Percentiles rank a stretch among this genome's conserved stretches.
phyloP scores from a whole-genome alignment of 2,797 vertebrate genomes.

The Cyclopterus lumpus region DNA sequence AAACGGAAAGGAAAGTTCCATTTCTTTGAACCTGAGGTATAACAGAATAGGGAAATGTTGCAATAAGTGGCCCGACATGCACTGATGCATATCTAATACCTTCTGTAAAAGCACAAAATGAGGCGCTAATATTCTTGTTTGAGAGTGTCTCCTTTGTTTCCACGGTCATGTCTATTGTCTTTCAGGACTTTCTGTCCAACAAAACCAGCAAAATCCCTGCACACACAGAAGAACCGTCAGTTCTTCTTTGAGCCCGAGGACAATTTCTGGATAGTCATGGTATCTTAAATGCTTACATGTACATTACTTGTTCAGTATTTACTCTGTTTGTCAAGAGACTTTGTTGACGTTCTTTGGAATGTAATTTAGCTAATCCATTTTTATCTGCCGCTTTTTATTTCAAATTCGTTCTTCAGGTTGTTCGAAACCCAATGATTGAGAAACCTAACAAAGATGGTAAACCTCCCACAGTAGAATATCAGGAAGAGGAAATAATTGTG shows the following conservation, averaged over 20 bases:
- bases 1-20: fast-evolving
- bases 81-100: slow-evolving; percentile 3
- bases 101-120: not conserved
- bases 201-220: slow-evolving; percentile 97
- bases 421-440: slow-evolving; percentile 95
- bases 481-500: slow-evolving; percentile 97
- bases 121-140: not conserved
- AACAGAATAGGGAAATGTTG: slow-evolving; percentile 18
- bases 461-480: slow-evolving; percentile 92
- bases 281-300: slow-evolving; percentile 65
- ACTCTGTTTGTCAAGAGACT: not conserved
- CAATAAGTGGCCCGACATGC: not conserved
- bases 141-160: slow-evolving; percentile 2
- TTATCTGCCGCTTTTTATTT: not conserved
- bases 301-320: not conserved
- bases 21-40: not conserved
- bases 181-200: slow-evolving; percentile 96
- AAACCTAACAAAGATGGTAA: slow-evolving; percentile 96
- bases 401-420: slow-evolving; percentile 84
- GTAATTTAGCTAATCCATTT: not conserved
- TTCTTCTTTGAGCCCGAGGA: slow-evolving; percentile 98
- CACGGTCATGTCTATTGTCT: slow-evolving; percentile 34
- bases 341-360: not conserved
- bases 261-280: slow-evolving; percentile 99
- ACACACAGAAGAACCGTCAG: slow-evolving; percentile 98